A percentile compares a stretch with the other conserved stretches of the same genome.
These are phyloP conservation scores for Tadarida brasiliensis DNA, from an alignment of 2,797 vertebrate species.

Conservation along the genomic window DNA sequence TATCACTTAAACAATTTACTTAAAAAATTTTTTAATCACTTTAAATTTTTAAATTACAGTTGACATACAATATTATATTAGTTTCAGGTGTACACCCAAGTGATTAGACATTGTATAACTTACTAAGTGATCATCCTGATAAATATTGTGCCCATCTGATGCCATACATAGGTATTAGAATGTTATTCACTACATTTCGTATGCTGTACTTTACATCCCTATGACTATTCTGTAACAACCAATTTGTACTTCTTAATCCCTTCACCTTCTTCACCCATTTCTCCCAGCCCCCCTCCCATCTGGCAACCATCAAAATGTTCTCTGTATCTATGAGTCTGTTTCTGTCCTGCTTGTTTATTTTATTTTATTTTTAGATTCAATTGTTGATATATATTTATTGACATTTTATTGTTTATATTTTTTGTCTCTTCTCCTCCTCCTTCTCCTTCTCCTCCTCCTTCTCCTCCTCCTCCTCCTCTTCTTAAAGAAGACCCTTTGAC, in stretches of 20 bases:
- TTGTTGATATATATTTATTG: too few species aligned
- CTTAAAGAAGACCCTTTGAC: too few species aligned
- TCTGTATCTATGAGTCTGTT: too few species aligned
- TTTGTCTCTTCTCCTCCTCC: too few species aligned
- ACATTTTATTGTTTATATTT: too few species aligned
- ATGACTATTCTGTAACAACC: background rate
- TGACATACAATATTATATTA: background rate
- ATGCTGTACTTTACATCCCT: background rate
- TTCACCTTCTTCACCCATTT: background rate
- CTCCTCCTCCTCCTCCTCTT: too few species aligned
- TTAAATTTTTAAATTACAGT: background rate
- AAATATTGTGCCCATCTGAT: background rate
- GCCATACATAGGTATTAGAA: background rate
- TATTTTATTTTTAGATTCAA: too few species aligned
- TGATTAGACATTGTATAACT: background rate
- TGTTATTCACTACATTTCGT: background rate
- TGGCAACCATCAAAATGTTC: background rate
- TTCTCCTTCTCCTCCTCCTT: too few species aligned
- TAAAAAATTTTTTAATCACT: background rate
- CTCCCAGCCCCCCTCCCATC: background rate
- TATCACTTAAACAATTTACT: slow-evolving; percentile 31
- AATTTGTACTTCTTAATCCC: background rate
- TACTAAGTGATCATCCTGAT: background rate
- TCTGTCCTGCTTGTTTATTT: too few species aligned
- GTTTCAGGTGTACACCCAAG: background rate